Evolutionary conservation across 2,113 vertebrate species (phyloP).

Genomic region (Tinamus guttatus): DNA sequence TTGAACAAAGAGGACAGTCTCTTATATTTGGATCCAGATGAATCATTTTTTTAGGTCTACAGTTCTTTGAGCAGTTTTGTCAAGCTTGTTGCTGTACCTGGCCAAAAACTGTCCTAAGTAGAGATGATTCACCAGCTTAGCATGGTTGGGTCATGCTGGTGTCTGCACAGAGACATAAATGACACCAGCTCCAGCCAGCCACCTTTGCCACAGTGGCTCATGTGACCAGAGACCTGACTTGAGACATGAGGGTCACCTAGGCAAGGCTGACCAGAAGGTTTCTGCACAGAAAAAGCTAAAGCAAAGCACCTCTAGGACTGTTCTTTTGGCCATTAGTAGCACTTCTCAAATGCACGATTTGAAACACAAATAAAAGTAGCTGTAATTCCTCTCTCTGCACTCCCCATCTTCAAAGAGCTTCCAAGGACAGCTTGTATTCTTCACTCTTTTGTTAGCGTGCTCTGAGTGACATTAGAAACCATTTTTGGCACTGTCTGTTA

Average conservation of each 20-base stretch:
- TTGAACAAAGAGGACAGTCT: not conserved
- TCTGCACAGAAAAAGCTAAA: not conserved
- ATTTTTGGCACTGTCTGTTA: not conserved
- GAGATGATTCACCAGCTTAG: not conserved
- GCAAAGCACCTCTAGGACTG: not conserved
- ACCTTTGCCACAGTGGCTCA: not conserved
- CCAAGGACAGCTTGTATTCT: slow-evolving; percentile 34
- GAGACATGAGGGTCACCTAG: not conserved
- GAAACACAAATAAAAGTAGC: not conserved
- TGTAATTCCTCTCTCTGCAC: not conserved
- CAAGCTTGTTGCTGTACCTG: not conserved
- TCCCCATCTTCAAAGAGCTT: slow-evolving; percentile 24
- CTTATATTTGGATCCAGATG: not conserved
- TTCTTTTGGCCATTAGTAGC: not conserved
- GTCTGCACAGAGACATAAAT: not conserved
- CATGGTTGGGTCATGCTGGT: not conserved
- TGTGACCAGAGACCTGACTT: not conserved
- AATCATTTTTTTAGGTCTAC: not conserved
- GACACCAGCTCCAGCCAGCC: not conserved
- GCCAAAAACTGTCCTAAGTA: not conserved
- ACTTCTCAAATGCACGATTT: not conserved
- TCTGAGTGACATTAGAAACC: not conserved
- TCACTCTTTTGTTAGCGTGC: not conserved
- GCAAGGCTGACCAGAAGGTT: not conserved
- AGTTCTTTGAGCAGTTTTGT: not conserved